These are phyloP conservation scores for Liodrosophila aerea DNA, from an alignment of 2,888 invertebrate species.

Conservation along the genomic window DNA sequence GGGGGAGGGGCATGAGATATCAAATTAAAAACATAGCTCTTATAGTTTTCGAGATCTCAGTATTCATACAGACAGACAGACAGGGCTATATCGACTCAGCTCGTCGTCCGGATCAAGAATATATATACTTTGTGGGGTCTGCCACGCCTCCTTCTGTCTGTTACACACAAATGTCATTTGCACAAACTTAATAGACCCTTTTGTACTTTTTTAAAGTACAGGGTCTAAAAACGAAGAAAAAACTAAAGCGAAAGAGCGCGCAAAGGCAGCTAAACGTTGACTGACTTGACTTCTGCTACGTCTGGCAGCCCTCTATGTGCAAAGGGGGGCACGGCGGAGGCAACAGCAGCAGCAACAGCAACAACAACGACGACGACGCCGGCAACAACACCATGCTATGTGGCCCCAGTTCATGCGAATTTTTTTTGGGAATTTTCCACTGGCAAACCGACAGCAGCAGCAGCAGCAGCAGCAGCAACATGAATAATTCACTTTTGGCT, in stretches of 20 bases:
- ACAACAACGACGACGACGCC: constrained; percentile 14
- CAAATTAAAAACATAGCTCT: no score
- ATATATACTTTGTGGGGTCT: no score
- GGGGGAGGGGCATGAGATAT: no score
- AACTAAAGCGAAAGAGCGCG: constrained; percentile 56
- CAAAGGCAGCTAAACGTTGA: constrained; percentile 38
- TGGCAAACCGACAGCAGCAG: constrained; percentile 52
- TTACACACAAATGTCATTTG: no score
- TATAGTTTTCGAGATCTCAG: no score
- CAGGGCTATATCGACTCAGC: no score
- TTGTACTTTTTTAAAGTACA: no score
- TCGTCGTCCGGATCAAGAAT: no score
- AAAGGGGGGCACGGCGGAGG: not conserved
- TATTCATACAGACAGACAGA: no score
- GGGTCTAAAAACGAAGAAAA: constrained; percentile 20
- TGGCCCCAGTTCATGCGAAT: constrained; percentile 70
- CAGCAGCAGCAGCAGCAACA: constrained; percentile 48
- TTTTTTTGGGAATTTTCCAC: constrained; percentile 77
- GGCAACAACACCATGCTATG: constrained; percentile 54
- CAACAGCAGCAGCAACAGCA: constrained; percentile 1
- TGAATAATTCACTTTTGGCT: constrained; percentile 76
- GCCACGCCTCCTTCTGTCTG: no score
- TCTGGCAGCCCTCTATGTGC: not conserved
- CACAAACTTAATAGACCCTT: constrained; percentile 8
- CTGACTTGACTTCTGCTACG: constrained; percentile 51